Conservation (phyloP, 2,888 invertebrate species). For the Myopa tessellatipennis region DNA sequence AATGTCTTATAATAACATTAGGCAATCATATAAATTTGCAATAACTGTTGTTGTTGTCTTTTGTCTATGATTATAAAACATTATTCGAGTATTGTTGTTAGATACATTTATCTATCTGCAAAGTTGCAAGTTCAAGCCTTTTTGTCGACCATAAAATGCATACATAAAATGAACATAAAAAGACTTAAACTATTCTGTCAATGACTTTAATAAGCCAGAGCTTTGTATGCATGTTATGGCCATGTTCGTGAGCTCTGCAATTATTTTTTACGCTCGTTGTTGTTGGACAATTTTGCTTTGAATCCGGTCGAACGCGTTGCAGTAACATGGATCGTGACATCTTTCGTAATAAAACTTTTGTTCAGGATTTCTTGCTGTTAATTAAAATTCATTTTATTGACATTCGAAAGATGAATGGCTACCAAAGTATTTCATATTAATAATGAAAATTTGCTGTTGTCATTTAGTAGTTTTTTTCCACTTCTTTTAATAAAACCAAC, state of each 20-base stretch:
- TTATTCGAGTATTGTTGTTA: neutral
- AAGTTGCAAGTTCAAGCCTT: no score
- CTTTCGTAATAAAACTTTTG: neutral
- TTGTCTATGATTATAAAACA: no score
- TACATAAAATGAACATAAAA: no score
- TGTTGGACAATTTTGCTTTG: neutral
- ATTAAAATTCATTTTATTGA: neutral
- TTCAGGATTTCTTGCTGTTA: neutral
- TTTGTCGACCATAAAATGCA: neutral
- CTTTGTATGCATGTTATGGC: neutral
- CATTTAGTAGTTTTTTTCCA: neutral
- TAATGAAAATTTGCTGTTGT: neutral
- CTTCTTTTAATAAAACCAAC: no score
- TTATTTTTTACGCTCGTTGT: constrained; percentile 7
- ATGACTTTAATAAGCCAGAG: constrained; percentile 13
- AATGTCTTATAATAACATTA: no score
- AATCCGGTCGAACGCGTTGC: constrained; percentile 1
- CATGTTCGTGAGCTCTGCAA: constrained; percentile 4
- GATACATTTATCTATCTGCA: no score
- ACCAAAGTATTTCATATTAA: neutral
- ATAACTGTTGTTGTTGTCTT: neutral
- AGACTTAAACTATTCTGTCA: constrained; percentile 13
- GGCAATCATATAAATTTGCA: no score
- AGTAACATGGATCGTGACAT: no score
- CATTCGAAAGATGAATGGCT: neutral